These are phyloP conservation scores for Linurgus olivaceus DNA, from an alignment of 2,797 vertebrate genomes.

Conservation along the genomic window DNA sequence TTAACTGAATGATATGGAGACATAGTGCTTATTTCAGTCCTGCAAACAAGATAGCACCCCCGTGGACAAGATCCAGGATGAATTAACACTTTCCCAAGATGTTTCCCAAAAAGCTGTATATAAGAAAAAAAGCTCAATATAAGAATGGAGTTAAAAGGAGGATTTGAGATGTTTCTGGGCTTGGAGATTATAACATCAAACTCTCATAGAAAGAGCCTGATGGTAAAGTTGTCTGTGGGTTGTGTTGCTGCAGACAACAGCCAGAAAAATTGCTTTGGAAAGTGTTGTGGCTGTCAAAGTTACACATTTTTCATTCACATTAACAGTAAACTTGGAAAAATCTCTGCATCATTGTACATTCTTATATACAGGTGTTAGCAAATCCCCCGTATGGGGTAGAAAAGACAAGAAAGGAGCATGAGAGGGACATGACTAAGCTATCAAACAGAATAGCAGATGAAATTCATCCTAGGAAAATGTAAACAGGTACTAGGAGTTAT, in stretches of 20 bases:
- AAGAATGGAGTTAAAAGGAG: neutral
- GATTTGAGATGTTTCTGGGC: neutral
- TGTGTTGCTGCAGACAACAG: neutral
- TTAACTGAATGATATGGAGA: neutral
- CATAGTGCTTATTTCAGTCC: neutral
- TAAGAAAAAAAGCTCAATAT: neutral
- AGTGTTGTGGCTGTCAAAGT: neutral
- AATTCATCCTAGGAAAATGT: neutral
- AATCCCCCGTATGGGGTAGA: neutral
- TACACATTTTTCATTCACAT: neutral
- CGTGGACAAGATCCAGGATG: neutral
- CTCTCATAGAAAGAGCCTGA: neutral
- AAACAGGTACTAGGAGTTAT: neutral
- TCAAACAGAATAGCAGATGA: neutral
- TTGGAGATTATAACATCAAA: neutral
- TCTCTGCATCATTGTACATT: neutral
- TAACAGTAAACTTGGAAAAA: neutral
- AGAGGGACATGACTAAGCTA: neutral
- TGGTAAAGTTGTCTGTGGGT: neutral
- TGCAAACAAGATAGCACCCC: neutral
- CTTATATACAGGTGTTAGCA: neutral
- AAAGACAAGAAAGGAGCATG: neutral
- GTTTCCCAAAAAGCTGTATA: neutral
- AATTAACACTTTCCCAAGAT: neutral
- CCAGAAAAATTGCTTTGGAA: neutral